A percentile compares a stretch with the other conserved stretches of the same genome.
These are phyloP conservation scores for Notolabrus celidotus DNA, from an alignment of 2,797 vertebrate genomes.

Conservation along the genomic window DNA sequence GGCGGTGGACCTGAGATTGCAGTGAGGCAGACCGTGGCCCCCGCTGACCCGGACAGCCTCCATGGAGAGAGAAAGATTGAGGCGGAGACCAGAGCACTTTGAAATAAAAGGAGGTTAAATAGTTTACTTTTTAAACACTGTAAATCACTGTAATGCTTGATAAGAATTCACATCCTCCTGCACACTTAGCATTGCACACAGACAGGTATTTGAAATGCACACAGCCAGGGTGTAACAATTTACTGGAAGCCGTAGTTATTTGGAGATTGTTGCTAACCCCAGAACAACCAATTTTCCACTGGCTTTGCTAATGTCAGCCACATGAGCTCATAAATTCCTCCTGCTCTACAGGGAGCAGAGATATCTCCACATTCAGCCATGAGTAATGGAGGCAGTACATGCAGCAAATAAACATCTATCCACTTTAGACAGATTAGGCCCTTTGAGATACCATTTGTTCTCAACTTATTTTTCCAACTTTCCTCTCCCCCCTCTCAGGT, in stretches of 20 bases:
- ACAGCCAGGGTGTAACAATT: conserved; percentile 4
- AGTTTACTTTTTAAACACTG: conserved; percentile 1
- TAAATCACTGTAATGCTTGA: background rate
- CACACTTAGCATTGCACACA: too few relatives aligned
- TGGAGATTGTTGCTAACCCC: background rate
- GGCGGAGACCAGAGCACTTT: conserved; percentile 94
- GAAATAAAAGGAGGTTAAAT: conserved; percentile 74
- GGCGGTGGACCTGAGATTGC: conserved; percentile 95
- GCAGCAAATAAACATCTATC: conserved; percentile 26
- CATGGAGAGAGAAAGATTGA: conserved; percentile 97
- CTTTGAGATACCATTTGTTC: background rate
- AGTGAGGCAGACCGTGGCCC: conserved; percentile 91
- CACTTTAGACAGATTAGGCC: background rate
- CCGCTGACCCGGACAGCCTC: conserved; percentile 85
- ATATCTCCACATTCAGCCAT: conserved; percentile 4
- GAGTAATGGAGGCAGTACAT: conserved; percentile 17
- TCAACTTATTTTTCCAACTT: conserved; percentile 30
- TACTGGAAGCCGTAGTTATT: background rate
- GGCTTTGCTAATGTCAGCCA: conserved; percentile 13
- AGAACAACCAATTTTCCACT: background rate
- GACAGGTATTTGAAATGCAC: background rate
- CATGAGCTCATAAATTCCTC: conserved; percentile 56
- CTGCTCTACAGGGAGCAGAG: background rate
- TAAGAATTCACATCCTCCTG: background rate
- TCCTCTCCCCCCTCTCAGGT: conserved; percentile 51